phyloP scores from a whole-genome alignment of 1,140 invertebrate species.

The Pachyrhynchus sulphureomaculatus region DNA sequence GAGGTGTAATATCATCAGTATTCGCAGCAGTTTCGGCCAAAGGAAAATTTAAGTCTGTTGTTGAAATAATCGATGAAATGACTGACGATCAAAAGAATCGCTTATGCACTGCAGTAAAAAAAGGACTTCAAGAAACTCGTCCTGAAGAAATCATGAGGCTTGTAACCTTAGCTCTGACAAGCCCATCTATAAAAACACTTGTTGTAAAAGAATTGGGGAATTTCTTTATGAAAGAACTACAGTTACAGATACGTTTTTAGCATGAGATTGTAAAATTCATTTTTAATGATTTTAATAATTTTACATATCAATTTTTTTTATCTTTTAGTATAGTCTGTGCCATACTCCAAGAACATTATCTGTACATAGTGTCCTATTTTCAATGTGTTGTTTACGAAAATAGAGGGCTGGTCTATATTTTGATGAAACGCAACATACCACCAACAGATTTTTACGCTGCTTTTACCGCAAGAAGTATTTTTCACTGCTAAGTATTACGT shows the following conservation, averaged over 20 bases:
- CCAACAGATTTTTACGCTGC: too few relatives aligned
- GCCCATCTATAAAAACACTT: constrained; percentile 24
- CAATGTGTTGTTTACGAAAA: too few relatives aligned
- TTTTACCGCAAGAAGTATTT: too few relatives aligned
- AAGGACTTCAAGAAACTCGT: constrained; percentile 22
- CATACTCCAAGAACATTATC: too few relatives aligned
- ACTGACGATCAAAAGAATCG: constrained; percentile 28
- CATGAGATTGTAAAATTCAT: too few relatives aligned
- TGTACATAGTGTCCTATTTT: too few relatives aligned
- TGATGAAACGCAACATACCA: too few relatives aligned
- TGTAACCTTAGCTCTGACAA: constrained; percentile 28
- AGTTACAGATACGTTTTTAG: constrained; percentile 18
- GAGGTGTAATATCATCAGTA: constrained; percentile 36
- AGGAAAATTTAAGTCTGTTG: constrained; percentile 41
- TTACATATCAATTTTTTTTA: too few relatives aligned
- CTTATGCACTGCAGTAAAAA: constrained; percentile 30
- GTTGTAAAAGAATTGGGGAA: constrained; percentile 30
- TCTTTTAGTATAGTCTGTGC: too few relatives aligned
- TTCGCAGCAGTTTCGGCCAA: constrained; percentile 5
- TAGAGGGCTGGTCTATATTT: too few relatives aligned
- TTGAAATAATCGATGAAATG: constrained; percentile 40
- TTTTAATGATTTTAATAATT: too few relatives aligned
- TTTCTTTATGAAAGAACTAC: constrained; percentile 38
- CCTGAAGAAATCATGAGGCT: constrained; percentile 26
- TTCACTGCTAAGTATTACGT: too few relatives aligned